These are phyloP conservation scores for Solenopsis fugax DNA, from an alignment of 1,140 invertebrate genomes.

Conservation along the genomic window DNA sequence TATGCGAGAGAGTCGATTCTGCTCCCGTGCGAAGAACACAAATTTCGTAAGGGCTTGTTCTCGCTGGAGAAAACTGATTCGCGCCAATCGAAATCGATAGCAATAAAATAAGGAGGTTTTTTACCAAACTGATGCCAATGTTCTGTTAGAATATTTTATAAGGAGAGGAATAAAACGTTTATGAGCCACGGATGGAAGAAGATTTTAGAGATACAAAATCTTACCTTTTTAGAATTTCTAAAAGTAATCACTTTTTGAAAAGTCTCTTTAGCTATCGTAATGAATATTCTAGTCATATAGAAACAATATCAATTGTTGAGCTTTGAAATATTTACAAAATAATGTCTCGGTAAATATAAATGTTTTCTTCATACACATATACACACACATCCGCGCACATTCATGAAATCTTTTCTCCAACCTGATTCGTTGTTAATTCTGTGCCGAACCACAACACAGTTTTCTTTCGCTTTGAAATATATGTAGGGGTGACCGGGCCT, in stretches of 20 bases:
- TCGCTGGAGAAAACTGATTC: slow-evolving; percentile 16
- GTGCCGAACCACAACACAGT: slow-evolving; percentile 68
- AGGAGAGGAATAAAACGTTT: slow-evolving; percentile 3
- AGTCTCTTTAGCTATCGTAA: slow-evolving; percentile 18
- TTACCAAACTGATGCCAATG: slow-evolving; percentile 39
- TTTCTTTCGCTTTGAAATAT: slow-evolving; percentile 73
- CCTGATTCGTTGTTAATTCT: slow-evolving; percentile 73
- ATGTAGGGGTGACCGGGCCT: too few relatives aligned
- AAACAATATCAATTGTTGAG: slow-evolving; percentile 29
- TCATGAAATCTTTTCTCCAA: slow-evolving; percentile 68
- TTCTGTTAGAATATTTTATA: slow-evolving; percentile 39
- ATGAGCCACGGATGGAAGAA: not conserved
- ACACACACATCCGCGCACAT: slow-evolving; percentile 57
- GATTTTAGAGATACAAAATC: slow-evolving; percentile 43
- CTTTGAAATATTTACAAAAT: slow-evolving; percentile 20
- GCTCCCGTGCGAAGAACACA: not conserved
- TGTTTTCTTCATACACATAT: slow-evolving; percentile 30
- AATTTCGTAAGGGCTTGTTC: slow-evolving; percentile 31
- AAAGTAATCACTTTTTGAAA: slow-evolving; percentile 20
- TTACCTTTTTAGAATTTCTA: slow-evolving; percentile 51
- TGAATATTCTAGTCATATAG: slow-evolving; percentile 48
- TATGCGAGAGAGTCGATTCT: slow-evolving; percentile 46
- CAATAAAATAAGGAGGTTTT: slow-evolving; percentile 28
- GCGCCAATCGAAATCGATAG: slow-evolving; percentile 31
- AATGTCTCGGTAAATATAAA: slow-evolving; percentile 37